Percentiles rank a stretch among this genome's conserved stretches.
Evolutionary conservation across 2,113 vertebrate genomes (phyloP).

Genomic region (Balaeniceps rex): DNA sequence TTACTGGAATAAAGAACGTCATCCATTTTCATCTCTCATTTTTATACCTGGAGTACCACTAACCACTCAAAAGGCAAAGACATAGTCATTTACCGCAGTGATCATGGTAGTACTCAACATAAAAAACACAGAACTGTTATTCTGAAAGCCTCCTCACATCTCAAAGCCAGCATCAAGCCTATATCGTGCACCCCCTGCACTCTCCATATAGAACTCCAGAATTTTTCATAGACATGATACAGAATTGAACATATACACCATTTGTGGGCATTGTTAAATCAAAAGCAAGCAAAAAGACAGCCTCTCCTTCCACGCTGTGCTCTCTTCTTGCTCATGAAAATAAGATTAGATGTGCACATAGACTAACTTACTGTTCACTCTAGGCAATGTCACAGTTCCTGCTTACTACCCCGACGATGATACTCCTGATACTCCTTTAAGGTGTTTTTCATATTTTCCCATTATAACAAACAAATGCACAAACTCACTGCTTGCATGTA

Average conservation of each 20-base stretch:
- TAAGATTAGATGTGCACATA: neutral
- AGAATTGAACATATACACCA: neutral
- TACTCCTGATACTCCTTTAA: neutral
- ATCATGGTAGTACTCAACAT: neutral
- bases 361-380: neutral
- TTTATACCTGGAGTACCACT: neutral
- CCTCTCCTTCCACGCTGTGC: neutral
- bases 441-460: neutral
- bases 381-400: neutral
- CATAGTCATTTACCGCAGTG: neutral
- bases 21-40: neutral
- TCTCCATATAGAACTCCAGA: neutral
- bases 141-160: neutral
- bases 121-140: neutral
- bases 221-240: neutral
- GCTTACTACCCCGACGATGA: neutral
- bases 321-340: neutral
- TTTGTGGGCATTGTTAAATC: neutral
- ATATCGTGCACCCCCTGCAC: neutral
- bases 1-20: neutral
- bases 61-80: neutral
- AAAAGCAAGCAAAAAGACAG: neutral
- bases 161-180: neutral
- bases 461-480: neutral
- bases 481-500: neutral